Base-by-base conservation (phyloP, 2,113 vertebrate genomes). In the Tylochromis polylepis region DNA sequence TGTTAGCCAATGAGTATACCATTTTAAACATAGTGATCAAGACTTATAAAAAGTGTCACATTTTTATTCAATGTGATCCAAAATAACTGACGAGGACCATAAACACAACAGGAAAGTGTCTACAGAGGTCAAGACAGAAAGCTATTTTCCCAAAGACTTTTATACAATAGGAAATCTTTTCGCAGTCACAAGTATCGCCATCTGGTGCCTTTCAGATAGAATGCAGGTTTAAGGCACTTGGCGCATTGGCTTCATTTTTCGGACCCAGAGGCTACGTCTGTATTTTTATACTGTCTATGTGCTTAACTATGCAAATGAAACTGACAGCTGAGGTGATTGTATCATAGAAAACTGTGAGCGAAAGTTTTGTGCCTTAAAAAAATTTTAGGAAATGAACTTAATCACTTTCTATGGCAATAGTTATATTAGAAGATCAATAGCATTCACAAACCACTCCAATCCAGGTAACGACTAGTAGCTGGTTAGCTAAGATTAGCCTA, bases 261-360 rank as follows among this genome's bases (percentile, higher is more conserved):
- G 0, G 67, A 29, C 70, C 70, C 10, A 2, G 24, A 49, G 16
- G 70, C 46, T 49, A 16, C 5, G 14, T 29, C 43, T 2, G 1
- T 49, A 49, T 75, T 46, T 72, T 72, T 72, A 22, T 75, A 75
- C 43, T 12, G 70, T 51, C 43, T 51, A 29, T 75, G 16, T 75
- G 70, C 43, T 75, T 58, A 43, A 43, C 72, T 81, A 81, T 89
- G 81, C 72, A 84, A 81, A 77, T 20, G 49, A 41, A 92, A 89
- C 89, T 92, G 93, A 92, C 91, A 92, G 93, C 93, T 81, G 56
- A 46, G 67, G 84, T 88, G 94, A 93, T 95, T 93, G 87, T 91
- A 93, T 41, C 80, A 51, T 60, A 59, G 24, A 56, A 56, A 83
- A 56, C 7, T 53, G 46, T 60, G 57, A 34, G 11, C 1, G 29